These are phyloP conservation scores for Xestia ashworthii DNA, from an alignment of 2,888 invertebrate genomes.

Conservation along the genomic window DNA sequence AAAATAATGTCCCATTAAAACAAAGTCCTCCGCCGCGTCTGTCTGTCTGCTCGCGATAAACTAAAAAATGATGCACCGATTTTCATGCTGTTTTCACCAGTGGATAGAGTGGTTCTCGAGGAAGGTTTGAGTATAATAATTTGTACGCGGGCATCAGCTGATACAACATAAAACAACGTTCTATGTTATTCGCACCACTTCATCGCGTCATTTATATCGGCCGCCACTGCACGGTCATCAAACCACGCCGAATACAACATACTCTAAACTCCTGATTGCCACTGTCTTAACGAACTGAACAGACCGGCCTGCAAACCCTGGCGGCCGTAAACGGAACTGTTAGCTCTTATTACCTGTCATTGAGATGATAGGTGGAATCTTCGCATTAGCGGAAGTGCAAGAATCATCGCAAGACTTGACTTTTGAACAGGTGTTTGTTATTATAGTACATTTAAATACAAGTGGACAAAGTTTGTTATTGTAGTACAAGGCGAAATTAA, in stretches of 20 bases:
- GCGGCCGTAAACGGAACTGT: slow-evolving; percentile 26
- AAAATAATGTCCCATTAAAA: too few species aligned
- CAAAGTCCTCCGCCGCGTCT: too few species aligned
- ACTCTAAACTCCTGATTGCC: slow-evolving; percentile 51
- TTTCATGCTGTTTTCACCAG: too few species aligned
- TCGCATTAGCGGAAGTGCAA: neutral
- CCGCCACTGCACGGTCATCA: slow-evolving; percentile 43
- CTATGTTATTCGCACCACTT: neutral
- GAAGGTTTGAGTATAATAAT: too few species aligned
- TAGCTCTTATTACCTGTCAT: slow-evolving; percentile 19
- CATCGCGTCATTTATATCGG: slow-evolving; percentile 2
- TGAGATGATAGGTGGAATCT: neutral
- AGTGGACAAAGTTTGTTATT: too few species aligned
- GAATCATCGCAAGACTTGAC: neutral
- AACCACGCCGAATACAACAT: slow-evolving; percentile 26
- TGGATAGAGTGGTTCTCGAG: too few species aligned
- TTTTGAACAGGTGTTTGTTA: neutral
- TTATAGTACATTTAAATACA: too few species aligned
- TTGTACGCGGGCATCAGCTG: too few species aligned
- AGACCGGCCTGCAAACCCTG: slow-evolving; percentile 13
- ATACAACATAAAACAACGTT: neutral
- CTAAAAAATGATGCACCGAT: too few species aligned
- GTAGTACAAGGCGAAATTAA: too few species aligned
- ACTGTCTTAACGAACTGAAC: slow-evolving; percentile 17
- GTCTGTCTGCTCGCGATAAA: too few species aligned